Evolutionary conservation across 2,888 invertebrate species (phyloP), one percentile per base, ranked within the genome.

Genomic region (Lasioglossum figueresi): DNA sequence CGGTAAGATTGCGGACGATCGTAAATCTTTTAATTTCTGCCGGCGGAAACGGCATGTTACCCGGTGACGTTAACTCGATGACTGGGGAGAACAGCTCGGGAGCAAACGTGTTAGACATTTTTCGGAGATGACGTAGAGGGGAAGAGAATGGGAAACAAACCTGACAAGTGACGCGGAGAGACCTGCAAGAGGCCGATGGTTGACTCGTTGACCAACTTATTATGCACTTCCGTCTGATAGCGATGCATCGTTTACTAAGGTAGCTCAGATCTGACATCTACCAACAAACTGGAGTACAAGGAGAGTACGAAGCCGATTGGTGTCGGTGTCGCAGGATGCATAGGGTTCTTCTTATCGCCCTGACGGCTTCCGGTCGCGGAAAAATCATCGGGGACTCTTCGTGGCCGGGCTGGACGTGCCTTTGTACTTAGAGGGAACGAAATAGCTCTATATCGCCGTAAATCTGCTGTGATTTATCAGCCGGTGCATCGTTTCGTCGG

Each of bases 1-100:
- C 19, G 31, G 76, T 45, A 78, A 78, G 86, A 87, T 87, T 73
- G 73, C 77, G 71, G 5, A 43, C 80, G 40, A n/a, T 74, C 84
- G 73, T 87, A 87, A 87, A 87, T 87, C 87, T 83, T 83, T 78
- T 86, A 87, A 86, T 87, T 86, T 85, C 80, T 74, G 45, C 56
- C 66, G 6, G 59, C 59, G 14, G 52, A n/a, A 52, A 52, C n/a
- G 76, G 37, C n/a, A 23, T 10, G 37, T 37, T 27, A 45, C 16
- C 1, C 72, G 72, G 43, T 43, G 76, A 77, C 82, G 76, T 83
- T 82, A 82, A 82, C 83, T 76, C 52, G 77, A 48, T 43, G 16
- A 70, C 45, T 40, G 31, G 27, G 59, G 31, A 31, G 74, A 27
- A 37, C 27, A 5, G 27, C 52, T 52, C 52, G 52, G 10, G 23